A percentile compares a stretch with the other conserved stretches of the same genome.
These are phyloP conservation scores for Saimiri boliviensis DNA, from an alignment of 2,113 vertebrate species.

Conservation along the genomic window DNA sequence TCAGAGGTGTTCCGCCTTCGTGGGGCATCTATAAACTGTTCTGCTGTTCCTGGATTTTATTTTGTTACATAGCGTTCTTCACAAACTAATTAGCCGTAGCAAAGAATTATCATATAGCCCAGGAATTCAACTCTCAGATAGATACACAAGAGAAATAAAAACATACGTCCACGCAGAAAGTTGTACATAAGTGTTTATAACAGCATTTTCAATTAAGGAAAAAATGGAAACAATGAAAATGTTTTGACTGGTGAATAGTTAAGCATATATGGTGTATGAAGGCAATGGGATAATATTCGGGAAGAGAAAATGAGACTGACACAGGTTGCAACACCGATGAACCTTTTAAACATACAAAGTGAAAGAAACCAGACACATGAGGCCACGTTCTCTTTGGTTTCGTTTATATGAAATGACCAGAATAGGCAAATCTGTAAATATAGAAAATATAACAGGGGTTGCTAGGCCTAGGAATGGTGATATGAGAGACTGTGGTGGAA, in stretches of 20 bases:
- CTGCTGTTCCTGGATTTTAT: background rate
- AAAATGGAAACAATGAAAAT: background rate
- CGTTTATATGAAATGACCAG: background rate
- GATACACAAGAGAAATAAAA: background rate
- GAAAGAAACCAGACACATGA: background rate
- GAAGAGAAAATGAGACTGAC: background rate
- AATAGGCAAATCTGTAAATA: background rate
- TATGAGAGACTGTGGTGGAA: background rate
- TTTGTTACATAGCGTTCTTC: background rate
- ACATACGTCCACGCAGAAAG: accelerated
- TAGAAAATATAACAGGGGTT: background rate
- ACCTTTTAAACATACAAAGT: background rate
- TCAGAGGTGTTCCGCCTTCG: background rate
- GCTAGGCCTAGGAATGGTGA: too few relatives aligned
- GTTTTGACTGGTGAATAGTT: background rate
- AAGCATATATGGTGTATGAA: background rate
- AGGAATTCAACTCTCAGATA: background rate
- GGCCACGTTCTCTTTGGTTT: background rate
- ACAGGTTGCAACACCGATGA: background rate
- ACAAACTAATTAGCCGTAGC: background rate
- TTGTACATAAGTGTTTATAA: background rate
- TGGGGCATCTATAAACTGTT: background rate
- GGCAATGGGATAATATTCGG: background rate
- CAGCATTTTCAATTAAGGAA: background rate
- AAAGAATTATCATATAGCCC: background rate